Evolutionary conservation across 1,140 invertebrate species (phyloP), one percentile per base, ranked within the genome.

Genomic region (Vanessa atalanta): DNA sequence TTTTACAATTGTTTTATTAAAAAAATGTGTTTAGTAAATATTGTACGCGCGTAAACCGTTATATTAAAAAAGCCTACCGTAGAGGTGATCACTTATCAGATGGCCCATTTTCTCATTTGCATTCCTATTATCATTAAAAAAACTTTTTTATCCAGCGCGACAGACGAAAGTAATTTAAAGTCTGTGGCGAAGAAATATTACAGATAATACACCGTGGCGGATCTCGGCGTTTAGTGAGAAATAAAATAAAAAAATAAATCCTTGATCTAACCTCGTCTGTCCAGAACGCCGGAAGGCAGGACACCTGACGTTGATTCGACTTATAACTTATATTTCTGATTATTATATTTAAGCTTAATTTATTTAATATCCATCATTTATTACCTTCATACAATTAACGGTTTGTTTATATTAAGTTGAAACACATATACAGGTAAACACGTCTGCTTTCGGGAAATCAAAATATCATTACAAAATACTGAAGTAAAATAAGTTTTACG

Each of bases 161-260:
- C 37, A 43, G 37, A 13, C 53, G 2, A 57, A 12, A 12, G 13
- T 23, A 57, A 57, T 69, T 55, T 9, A 69, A 69, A 57, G 53
- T 23, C 23, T 55, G 60, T 63, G 47, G 55, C 48, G 51, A 64
- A 70, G 63, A 70, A 51, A 70, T 65, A 69, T 70, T 75, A 70
- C 63, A 63, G 37, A 66, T 75, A 70, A 75, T 66, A 57, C 37
- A 66, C 67, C 73, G 73, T 75, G 16, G 37, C 66, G 60, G 73
- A 70, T 68, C 55, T 61, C 65, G 43, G 55, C 65, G 65, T 68
- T 73, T 73, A 67, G 50, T 43, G 20, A 31, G 69, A 64, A 53
- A 47, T n/a, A 65, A 43, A 31, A 31, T 31, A 31, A 31, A 31
- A 53, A 53, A 71, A 64, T 15, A 48, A 37, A 65, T 47, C 50